Evolutionary conservation across 2,113 vertebrate species (phyloP).

Genomic region (Sus scrofa): DNA sequence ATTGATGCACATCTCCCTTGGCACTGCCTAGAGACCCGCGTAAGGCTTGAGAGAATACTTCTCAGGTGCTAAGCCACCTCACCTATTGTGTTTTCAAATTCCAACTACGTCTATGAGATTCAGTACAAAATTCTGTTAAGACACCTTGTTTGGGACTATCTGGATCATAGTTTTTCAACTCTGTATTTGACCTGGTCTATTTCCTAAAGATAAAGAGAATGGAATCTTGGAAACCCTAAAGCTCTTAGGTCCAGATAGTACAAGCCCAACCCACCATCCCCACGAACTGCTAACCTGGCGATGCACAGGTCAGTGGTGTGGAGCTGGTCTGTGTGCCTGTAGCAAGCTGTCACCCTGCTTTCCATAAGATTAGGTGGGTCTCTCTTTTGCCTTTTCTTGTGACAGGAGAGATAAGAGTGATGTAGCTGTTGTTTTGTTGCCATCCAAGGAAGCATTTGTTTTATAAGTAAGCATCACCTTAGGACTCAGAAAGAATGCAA

Average conservation of each 20-base stretch:
- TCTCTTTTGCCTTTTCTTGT: neutral
- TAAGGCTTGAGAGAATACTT: neutral
- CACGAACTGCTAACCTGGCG: neutral
- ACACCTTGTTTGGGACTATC: slow-evolving; percentile 36
- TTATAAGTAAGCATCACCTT: slow-evolving; percentile 37
- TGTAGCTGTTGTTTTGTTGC: slow-evolving; percentile 26
- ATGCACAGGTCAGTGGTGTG: neutral
- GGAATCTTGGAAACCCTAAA: slow-evolving; percentile 24
- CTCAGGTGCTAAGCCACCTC: neutral
- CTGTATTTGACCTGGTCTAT: slow-evolving; percentile 37
- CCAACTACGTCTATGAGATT: neutral
- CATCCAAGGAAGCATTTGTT: neutral
- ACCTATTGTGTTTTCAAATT: slow-evolving; percentile 57
- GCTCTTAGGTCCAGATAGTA: slow-evolving; percentile 12
- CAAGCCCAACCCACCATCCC: neutral
- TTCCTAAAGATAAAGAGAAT: slow-evolving; percentile 45
- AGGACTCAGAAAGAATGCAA: slow-evolving; percentile 35
- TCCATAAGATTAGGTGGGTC: neutral
- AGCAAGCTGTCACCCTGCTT: neutral
- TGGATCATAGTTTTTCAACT: slow-evolving; percentile 36
- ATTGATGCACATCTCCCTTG: neutral
- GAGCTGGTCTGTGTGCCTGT: neutral
- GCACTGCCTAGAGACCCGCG: neutral
- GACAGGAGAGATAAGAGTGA: neutral
- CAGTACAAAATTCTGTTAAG: slow-evolving; percentile 54